phyloP scores from a whole-genome alignment of 2,888 invertebrate genomes.

The Julus scandinavius region DNA sequence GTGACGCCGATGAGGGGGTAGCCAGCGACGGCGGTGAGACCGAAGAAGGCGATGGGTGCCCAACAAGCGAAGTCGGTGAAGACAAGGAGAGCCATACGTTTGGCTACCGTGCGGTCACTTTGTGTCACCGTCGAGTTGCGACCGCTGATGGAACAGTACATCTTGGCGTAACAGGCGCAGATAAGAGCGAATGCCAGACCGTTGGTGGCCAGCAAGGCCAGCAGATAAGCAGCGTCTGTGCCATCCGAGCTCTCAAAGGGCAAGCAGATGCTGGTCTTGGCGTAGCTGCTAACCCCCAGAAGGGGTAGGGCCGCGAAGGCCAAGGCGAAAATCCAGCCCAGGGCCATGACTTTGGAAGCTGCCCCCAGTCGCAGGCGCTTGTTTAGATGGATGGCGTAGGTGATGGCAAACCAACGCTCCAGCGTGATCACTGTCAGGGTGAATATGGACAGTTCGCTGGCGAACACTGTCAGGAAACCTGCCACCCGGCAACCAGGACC shows the following conservation, averaged over 20 bases:
- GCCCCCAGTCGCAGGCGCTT: slow-evolving; percentile 78
- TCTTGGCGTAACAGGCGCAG: slow-evolving; percentile 85
- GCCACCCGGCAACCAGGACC: slow-evolving; percentile 85
- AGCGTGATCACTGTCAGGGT: slow-evolving; percentile 87
- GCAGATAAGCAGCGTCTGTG: slow-evolving; percentile 79
- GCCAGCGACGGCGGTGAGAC: slow-evolving; percentile 85
- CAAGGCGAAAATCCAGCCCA: slow-evolving; percentile 82
- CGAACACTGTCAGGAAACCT: slow-evolving; percentile 88
- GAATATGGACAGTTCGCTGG: slow-evolving; percentile 86
- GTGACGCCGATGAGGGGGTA: slow-evolving; percentile 83
- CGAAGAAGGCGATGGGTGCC: slow-evolving; percentile 90
- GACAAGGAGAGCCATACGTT: slow-evolving; percentile 89
- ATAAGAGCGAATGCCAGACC: slow-evolving; percentile 85
- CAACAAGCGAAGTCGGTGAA: slow-evolving; percentile 76
- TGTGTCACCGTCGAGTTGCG: slow-evolving; percentile 71
- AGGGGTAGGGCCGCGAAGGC: slow-evolving; percentile 82
- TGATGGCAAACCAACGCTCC: slow-evolving; percentile 79
- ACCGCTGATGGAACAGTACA: slow-evolving; percentile 82
- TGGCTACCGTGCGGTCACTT: slow-evolving; percentile 79
- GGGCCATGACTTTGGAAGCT: slow-evolving; percentile 79
- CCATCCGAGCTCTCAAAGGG: slow-evolving; percentile 82
- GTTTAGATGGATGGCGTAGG: slow-evolving; percentile 84
- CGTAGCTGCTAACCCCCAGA: slow-evolving; percentile 86
- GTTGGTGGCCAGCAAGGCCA: slow-evolving; percentile 78
- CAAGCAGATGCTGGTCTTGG: slow-evolving; percentile 88